Base-by-base conservation (phyloP, 2,888 invertebrate species). In the Creontiades dilutus region DNA sequence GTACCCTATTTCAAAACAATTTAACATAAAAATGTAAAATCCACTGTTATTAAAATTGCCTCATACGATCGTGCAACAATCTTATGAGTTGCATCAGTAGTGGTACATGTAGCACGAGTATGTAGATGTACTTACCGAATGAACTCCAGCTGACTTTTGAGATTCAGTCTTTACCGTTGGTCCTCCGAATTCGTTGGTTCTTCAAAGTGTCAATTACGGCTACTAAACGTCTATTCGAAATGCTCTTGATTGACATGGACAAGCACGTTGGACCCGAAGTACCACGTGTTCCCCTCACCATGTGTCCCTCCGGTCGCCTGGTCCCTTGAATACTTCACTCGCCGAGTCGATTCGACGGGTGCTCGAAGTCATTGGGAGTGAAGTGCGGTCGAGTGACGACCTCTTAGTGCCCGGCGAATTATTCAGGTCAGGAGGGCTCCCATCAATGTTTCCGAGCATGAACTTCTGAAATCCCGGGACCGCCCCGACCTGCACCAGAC, bases 381-480 rank as follows among this genome's bases (percentile, higher is more conserved):
- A 57, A 57, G 57, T 16, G 57, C 16, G 16, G 14, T 57, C 19
- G 37, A 37, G 37, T 37, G 37, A 37, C 37, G 37, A 37, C 37
- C 37, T 37, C 37, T 37, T 37, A 37, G 37, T 37, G 37, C 19
- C 57, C 16, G 7, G 57, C n/a, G 57, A 57, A 57, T 57, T 57
- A 57, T 57, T 57, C 57, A 57, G 57, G 57, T 57, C 57, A n/a
- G 57, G 57, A 57, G 57, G 14, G 57, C n/a, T 52, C 19, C n/a
- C 57, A 57, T 57, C 19, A 57, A 57, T 57, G n/a, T 57, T 57
- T 57, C 57, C 19, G 1, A n/a, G 57, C 57, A 4, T 37, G 16
- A 57, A 57, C 57, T 57, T 57, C 57, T 37, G 37, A 57, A 57
- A 57, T n/a, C 19, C 57, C 57, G 52, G 16, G 52, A 7, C 57